phyloP scores from a whole-genome alignment of 2,113 vertebrate genomes.

The Sylvilagus bachmani region DNA sequence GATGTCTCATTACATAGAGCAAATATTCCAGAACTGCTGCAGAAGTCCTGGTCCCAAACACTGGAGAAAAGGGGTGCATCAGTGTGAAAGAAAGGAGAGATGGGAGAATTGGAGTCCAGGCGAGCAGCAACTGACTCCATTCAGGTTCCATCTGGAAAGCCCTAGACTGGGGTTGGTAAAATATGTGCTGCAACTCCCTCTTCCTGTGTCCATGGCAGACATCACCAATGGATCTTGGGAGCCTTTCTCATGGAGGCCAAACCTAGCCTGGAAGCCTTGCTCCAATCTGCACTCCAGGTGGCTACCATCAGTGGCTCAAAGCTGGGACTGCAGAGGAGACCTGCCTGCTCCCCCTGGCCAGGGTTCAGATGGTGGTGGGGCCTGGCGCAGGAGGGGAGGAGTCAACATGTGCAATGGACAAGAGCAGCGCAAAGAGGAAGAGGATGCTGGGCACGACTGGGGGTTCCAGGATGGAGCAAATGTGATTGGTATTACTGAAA shows the following conservation, averaged over 20 bases:
- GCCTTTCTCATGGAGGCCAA: accelerated
- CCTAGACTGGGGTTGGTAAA: not conserved
- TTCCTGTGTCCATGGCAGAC: not conserved
- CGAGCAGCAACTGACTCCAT: accelerated
- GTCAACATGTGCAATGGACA: accelerated
- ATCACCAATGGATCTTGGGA: not conserved
- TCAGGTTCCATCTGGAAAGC: not conserved
- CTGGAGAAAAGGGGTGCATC: too few species aligned
- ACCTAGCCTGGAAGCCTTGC: not conserved
- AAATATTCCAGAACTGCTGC: too few species aligned
- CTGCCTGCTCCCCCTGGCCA: not conserved
- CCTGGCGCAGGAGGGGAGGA: not conserved
- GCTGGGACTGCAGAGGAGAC: not conserved
- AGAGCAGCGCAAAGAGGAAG: accelerated
- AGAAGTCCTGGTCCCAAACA: too few species aligned
- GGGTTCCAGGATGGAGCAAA: not conserved
- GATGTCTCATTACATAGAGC: too few species aligned
- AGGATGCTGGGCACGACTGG: not conserved
- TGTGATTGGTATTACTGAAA: accelerated
- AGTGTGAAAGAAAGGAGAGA: not conserved
- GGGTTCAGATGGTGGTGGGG: not conserved
- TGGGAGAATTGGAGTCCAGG: not conserved
- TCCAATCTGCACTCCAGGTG: not conserved
- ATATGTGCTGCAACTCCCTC: accelerated
- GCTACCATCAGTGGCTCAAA: accelerated